Evolutionary conservation across 2,797 vertebrate species (phyloP), one percentile per base, ranked within the genome.

Genomic region (Decapterus maruadsi): DNA sequence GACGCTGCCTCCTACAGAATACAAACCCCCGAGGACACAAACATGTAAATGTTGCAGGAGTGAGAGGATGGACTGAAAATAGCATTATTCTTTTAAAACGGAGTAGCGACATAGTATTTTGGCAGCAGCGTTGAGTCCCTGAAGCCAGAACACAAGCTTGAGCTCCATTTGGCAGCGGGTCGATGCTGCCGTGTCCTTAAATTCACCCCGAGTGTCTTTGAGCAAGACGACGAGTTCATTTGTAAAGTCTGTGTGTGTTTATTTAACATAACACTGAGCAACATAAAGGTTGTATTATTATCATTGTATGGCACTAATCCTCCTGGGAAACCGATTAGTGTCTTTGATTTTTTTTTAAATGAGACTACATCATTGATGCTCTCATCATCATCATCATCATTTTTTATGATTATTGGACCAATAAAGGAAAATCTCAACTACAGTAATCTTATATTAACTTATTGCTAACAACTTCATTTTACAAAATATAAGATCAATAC

Each of bases 61-160:
- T 9, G 4, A 6, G 8, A 14, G 6, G 12, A 19, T 20, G 12
- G 26, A 65, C 16, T 80, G 54, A 64, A 70, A 74, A 43, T 29
- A 54, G 4, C 0, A 0, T 55, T 75, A 64, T 71, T 20, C 26
- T 68, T 68, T 56, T 22, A 48, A 72, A 75, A 26, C 42, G 53
- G 36, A 40, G 6, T 22, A 34, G 31, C 31, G 6, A 29, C 43
- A 50, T 8, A 22, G 40, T 71, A 38, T 81, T 81, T 78, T 83
- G 83, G 61, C 72, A 78, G 57, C 68, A 68, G 56, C 14, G 17
- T 4, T 4, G 6, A 22, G 55, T 64, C 73, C 67, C 80, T 64
- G 58, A 60, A 60, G 57, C 65, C 59, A 31, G 46, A 59, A n/a
- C 42, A 11, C 67, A 55, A 31, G 43, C 16, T 48, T 3, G 26